Base-by-base conservation (phyloP, 2,797 vertebrate species). In the Loriculus beryllinus region DNA sequence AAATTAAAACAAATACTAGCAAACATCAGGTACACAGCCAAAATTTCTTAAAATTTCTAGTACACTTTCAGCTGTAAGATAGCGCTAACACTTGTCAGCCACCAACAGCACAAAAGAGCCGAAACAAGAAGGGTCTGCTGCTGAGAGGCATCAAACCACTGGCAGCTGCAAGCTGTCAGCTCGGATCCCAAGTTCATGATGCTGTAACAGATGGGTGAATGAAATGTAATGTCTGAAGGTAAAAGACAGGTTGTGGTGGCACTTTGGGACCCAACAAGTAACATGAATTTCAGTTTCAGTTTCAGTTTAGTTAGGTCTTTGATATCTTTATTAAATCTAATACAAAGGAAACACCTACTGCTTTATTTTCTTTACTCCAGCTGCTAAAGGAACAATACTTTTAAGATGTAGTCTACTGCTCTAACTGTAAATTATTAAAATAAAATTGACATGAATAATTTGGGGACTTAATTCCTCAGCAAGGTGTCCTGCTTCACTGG, bases 1-100 rank as follows among this genome's bases (percentile, higher is more conserved):
- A 97, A 97, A 96, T 97, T 95, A 97, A 97, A 97, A 93, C 42
- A 86, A 94, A 95, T 57, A 84, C 92, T 94, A 93, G 89, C 62
- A 90, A 75, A 94, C 52, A 92, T 54, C 9, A 62, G 28, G 28
- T 86, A 92, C 71, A 87, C 84, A 94, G 81, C 43, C 48, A 93
- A 90, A 93, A 92, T 74, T 63, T 85, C 67, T 77, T 60, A 63
- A 82, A 71, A 81, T 69, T 67, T 82, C 83, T 54, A 82, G 54
- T 43, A 84, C 68, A 78, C 68, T 23, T 94, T 93, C 64, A 92
- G 83, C 90, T 94, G 33, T 70, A 90, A 88, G 39, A 90, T 3
- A 49, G 63, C 77, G 77, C 86, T 94, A 62, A 86, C 79, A 59
- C 21, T 79, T 74, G 48, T 84, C 64, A 93, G 79, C 83, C 87